Evolutionary conservation across 2,888 invertebrate species (phyloP).

Genomic region (Agonopterix arenella): DNA sequence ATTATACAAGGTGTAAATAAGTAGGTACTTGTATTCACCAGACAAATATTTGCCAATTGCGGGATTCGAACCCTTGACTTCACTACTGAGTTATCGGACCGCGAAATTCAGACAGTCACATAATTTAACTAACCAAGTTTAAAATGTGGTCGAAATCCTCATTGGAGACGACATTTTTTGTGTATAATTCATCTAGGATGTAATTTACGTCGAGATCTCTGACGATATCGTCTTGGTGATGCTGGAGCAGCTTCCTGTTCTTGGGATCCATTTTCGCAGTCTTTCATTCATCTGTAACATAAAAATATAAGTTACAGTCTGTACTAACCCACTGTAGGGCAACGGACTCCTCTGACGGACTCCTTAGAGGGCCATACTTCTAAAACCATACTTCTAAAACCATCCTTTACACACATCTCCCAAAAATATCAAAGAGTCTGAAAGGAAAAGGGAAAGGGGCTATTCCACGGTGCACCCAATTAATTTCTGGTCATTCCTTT

Average conservation of each 20-base stretch:
- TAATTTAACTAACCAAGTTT: conserved; percentile 30
- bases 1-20: no score
- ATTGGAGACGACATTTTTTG: conserved; percentile 49
- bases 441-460: no score
- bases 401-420: no score
- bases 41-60: neutral
- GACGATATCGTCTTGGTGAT: conserved; percentile 58
- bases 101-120: neutral
- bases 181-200: conserved; percentile 63
- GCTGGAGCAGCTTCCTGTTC: conserved; percentile 51
- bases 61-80: neutral
- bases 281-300: conserved; percentile 45
- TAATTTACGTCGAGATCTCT: conserved; percentile 64
- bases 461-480: no score
- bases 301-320: no score
- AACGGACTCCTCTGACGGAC: no score
- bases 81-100: neutral
- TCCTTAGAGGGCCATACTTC: no score
- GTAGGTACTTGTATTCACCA: no score
- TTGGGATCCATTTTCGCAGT: conserved; percentile 52
- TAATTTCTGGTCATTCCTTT: no score
- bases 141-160: conserved; percentile 51
- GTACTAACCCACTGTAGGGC: no score
- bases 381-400: no score
- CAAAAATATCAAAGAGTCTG: no score